Evolutionary conservation across 2,113 vertebrate genomes (phyloP).

Genomic region (Chascanopsetta lugubris): DNA sequence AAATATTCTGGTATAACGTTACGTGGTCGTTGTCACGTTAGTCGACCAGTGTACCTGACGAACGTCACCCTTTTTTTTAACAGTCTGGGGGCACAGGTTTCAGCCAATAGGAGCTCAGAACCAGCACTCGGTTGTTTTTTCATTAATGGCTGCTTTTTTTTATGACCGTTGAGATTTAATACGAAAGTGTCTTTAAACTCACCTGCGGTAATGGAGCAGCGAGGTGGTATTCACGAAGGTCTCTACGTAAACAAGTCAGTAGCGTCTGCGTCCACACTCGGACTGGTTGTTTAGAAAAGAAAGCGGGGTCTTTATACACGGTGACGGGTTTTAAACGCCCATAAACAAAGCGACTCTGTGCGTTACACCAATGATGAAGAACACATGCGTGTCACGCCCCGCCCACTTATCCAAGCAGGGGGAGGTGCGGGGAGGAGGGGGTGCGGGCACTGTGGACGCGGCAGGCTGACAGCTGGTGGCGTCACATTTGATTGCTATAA

Average conservation of each 20-base stretch:
- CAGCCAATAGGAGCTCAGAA: background rate
- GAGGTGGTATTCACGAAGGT: background rate
- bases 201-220: slow-evolving; percentile 38
- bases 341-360: slow-evolving; percentile 9
- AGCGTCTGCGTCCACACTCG: background rate
- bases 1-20: too few relatives aligned
- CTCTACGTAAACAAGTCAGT: background rate
- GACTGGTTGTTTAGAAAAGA: background rate
- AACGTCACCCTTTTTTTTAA: background rate
- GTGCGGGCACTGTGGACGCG: too few relatives aligned
- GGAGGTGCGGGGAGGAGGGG: background rate
- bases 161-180: background rate
- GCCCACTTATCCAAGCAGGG: slow-evolving; percentile 27
- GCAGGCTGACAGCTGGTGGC: too few relatives aligned
- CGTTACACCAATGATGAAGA: slow-evolving; percentile 42
- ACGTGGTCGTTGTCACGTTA: too few relatives aligned
- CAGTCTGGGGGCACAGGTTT: background rate
- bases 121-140: too few relatives aligned
- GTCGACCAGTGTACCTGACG: background rate
- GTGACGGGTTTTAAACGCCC: slow-evolving; percentile 28
- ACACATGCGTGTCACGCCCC: slow-evolving; percentile 18
- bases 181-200: slow-evolving; percentile 20
- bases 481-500: too few relatives aligned
- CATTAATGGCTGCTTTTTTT: background rate
- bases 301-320: slow-evolving; percentile 17